These are phyloP conservation scores for Cylloceria caligata DNA, from an alignment of 2,888 invertebrate genomes.

Conservation along the genomic window DNA sequence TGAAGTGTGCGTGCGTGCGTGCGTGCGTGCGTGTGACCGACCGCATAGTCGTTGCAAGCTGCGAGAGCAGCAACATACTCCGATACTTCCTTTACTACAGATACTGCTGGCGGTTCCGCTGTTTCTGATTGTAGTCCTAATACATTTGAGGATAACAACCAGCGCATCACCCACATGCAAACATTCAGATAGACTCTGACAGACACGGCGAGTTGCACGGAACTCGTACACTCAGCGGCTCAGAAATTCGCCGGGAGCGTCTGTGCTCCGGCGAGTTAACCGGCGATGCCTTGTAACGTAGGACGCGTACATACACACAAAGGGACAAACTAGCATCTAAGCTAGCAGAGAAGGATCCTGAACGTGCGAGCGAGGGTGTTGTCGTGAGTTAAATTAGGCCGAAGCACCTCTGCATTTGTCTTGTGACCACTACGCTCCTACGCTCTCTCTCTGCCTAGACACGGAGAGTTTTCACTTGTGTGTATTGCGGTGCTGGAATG, in stretches of 20 bases:
- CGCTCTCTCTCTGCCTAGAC: constrained; percentile 9
- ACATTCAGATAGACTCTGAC: constrained; percentile 55
- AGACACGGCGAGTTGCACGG: constrained; percentile 51
- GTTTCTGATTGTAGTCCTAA: constrained; percentile 42
- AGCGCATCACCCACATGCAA: constrained; percentile 54
- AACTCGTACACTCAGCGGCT: constrained; percentile 58
- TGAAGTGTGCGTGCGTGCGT: constrained; percentile 14
- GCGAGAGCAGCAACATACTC: constrained; percentile 20
- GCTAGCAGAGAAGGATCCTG: constrained; percentile 51
- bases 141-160: constrained; percentile 54
- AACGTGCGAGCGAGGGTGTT: constrained; percentile 56
- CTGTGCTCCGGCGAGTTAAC: constrained; percentile 51
- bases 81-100: constrained; percentile 9
- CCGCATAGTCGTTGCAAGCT: constrained; percentile 32
- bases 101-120: constrained; percentile 14
- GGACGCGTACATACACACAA: constrained; percentile 18
- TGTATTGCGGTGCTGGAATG: constrained; percentile 54
- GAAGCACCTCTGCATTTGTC: constrained; percentile 71
- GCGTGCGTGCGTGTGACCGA: constrained; percentile 18
- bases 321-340: constrained; percentile 55
- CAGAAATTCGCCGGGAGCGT: constrained; percentile 44
- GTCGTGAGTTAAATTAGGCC: constrained; percentile 72
- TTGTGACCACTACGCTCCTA: constrained; percentile 66
- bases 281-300: constrained; percentile 43
- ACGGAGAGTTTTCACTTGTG: constrained; percentile 50